Evolutionary conservation across 2,113 vertebrate species (phyloP).

Genomic region (Mustela lutreola): DNA sequence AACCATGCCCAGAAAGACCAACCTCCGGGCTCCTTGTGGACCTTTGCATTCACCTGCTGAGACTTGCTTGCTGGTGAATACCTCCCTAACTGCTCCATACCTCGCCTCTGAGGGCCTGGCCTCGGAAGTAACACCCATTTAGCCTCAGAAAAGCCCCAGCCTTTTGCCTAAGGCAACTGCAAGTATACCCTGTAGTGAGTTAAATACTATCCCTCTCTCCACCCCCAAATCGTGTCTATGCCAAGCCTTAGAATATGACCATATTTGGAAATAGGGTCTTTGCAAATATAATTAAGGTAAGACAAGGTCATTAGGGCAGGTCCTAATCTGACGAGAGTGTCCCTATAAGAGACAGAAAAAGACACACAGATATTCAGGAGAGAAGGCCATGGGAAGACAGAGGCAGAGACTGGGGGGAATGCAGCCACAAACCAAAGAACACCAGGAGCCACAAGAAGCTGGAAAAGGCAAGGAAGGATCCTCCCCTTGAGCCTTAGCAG

Average conservation of each 20-base stretch:
- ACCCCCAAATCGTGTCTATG: not conserved
- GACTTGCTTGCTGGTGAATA: not conserved
- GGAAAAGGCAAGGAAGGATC: not conserved
- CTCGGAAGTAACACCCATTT: not conserved
- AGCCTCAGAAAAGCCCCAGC: not conserved
- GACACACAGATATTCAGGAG: not conserved
- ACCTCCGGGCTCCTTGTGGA: not conserved
- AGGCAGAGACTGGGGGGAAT: not conserved
- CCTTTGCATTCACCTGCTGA: not conserved
- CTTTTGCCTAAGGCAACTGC: not conserved
- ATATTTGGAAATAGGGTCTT: not conserved
- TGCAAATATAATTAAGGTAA: not conserved
- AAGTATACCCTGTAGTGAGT: not conserved
- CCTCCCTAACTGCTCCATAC: not conserved
- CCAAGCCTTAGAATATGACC: not conserved
- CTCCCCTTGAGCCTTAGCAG: not conserved
- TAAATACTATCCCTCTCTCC: not conserved
- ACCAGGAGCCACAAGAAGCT: not conserved
- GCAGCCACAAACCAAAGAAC: not conserved
- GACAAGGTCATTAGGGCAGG: not conserved
- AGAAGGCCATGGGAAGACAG: not conserved
- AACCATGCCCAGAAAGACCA: not conserved
- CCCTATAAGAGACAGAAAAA: not conserved
- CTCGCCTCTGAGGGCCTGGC: not conserved
- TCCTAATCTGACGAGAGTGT: not conserved